Conservation (phyloP, 2,797 vertebrate species). For the Podarcis lilfordi region DNA sequence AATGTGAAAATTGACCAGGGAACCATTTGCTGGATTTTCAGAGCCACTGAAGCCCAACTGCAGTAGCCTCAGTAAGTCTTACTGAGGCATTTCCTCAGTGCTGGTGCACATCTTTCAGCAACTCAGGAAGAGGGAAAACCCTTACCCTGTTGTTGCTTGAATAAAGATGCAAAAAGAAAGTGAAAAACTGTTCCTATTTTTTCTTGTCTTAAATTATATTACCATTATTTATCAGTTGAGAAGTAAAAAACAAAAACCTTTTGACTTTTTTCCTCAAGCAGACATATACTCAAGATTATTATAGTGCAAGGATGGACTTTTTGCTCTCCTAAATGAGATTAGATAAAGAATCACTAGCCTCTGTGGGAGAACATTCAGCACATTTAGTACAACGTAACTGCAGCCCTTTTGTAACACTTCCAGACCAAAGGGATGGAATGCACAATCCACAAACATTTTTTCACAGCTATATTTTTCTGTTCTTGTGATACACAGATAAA, state of each 20-base stretch:
- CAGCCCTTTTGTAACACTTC: background rate
- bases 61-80: background rate
- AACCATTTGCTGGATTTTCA: background rate
- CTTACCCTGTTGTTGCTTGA: background rate
- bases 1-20: background rate
- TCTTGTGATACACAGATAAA: background rate
- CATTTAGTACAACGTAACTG: constrained; percentile 27
- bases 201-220: constrained; percentile 19
- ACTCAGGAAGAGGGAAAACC: accelerated
- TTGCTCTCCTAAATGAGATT: constrained; percentile 32
- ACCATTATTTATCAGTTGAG: constrained; percentile 29
- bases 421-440: background rate
- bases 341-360: constrained; percentile 26
- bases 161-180: constrained; percentile 9
- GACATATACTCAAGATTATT: constrained; percentile 38
- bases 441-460: background rate
- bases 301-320: constrained; percentile 38
- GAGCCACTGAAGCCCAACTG: background rate
- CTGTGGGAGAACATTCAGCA: background rate
- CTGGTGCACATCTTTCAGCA: background rate
- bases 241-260: background rate
- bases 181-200: constrained; percentile 13
- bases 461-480: background rate
- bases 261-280: constrained; percentile 11
- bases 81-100: background rate